Base-by-base conservation (phyloP, 2,797 vertebrate genomes). In the Sparidentex hasta region DNA sequence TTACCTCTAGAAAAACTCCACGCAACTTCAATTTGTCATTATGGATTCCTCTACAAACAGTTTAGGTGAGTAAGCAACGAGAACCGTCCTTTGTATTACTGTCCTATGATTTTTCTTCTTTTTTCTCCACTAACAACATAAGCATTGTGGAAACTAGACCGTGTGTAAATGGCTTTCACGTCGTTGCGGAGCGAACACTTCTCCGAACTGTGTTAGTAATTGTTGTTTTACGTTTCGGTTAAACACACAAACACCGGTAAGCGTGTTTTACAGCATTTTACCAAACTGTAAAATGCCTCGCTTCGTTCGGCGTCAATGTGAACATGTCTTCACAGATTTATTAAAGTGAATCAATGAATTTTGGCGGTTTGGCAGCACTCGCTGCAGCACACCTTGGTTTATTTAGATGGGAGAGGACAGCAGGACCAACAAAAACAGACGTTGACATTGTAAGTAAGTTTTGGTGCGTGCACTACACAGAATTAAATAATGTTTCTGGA, bases 11-110 rank as follows among this genome's bases (percentile, higher is more conserved):
- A 89, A 5, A 65, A 74, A 65, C 73, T 44, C 8, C 44, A 14
- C 73, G 2, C 47, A 11, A 11, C 0, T 17, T 20, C 12, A 41
- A 48, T 16, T 1, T 1, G 5, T 76, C 57, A 82, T 21, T 56
- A 96, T 96, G 95, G 95, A 95, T 66, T 95, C 94, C 11, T 95
- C 94, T 11, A 93, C 93, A 0, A 96, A 95, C 86, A 96, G 95
- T 67, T 56, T 95, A 70, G 95, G 95, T 96, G 76, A 96, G 95
- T 91, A 9, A 70, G 11, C 38, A 6, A 41, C 21, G 2, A 18
- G 5, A 59, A 33, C 29, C 11, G 0, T 4, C 0, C 43, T 38
- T 8, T 33, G 11, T 59, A 3, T 59, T 4, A 3, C 0, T 29
- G 57, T 66, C 4, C 2, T 3, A 7, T 29, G 33, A 4, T 23